Percentiles rank a stretch among this genome's conserved stretches.
phyloP scores from a whole-genome alignment of 2,888 invertebrate species.

The Polydesmus complanatus region DNA sequence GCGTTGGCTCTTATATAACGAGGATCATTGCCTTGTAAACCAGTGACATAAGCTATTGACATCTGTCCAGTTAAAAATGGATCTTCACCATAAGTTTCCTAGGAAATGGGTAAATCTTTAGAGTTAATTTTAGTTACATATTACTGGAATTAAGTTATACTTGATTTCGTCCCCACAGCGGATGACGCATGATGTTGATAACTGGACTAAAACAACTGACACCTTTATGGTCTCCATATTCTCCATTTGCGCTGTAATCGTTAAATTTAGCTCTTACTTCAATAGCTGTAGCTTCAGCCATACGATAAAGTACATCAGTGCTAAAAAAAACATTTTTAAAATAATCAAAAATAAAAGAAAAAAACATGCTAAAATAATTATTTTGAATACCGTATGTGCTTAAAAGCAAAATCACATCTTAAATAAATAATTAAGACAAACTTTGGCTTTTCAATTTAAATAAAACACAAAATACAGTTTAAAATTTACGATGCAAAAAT shows the following conservation, averaged over 20 bases:
- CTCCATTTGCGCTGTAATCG: constrained; percentile 6
- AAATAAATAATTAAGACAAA: too few relatives aligned
- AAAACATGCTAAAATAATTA: too few relatives aligned
- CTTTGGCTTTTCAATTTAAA: too few relatives aligned
- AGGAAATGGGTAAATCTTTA: background rate
- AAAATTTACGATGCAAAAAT: too few relatives aligned
- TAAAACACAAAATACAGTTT: too few relatives aligned
- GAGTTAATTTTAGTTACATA: background rate
- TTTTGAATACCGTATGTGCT: too few relatives aligned
- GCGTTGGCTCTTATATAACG: constrained; percentile 11
- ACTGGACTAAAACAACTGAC: constrained; percentile 15
- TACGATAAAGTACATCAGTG: background rate
- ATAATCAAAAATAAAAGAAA: background rate
- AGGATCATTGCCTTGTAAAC: constrained; percentile 13
- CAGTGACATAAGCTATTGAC: background rate
- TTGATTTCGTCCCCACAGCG: constrained; percentile 16
- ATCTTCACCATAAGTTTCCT: constrained; percentile 16
- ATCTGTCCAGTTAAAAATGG: constrained; percentile 10
- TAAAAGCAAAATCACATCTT: too few relatives aligned
- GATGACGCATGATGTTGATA: constrained; percentile 16
- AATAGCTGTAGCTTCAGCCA: constrained; percentile 12
- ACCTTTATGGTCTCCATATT: constrained; percentile 14
- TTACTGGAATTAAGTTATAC: background rate
- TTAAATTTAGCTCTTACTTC: constrained; percentile 13
- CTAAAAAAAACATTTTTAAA: background rate